Evolutionary conservation across 2,797 vertebrate species (phyloP).

Genomic region (Melanotaenia parkinsoni): DNA sequence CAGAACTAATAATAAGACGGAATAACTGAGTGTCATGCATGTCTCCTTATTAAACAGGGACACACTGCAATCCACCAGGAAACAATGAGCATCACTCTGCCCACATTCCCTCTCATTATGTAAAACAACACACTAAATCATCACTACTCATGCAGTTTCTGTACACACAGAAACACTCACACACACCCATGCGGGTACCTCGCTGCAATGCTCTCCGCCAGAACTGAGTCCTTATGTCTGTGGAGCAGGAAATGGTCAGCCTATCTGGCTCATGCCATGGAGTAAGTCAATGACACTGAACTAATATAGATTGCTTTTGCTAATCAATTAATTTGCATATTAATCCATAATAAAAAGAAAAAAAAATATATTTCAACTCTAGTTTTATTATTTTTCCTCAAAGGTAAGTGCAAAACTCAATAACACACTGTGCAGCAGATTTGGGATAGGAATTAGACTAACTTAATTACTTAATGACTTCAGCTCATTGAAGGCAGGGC

Average conservation of each 20-base stretch:
- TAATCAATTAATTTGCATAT: neutral
- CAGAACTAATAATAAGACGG: constrained; percentile 27
- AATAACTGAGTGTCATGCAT: constrained; percentile 54
- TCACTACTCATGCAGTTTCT: constrained; percentile 68
- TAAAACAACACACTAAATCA: constrained; percentile 63
- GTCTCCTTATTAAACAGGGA: constrained; percentile 49
- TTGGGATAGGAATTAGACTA: constrained; percentile 44
- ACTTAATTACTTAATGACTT: constrained; percentile 63
- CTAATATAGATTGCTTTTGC: neutral
- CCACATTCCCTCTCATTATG: constrained; percentile 64
- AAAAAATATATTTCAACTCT: neutral
- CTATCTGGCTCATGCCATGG: constrained; percentile 18
- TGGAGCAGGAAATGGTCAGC: constrained; percentile 68
- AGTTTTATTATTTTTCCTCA: neutral
- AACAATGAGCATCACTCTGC: constrained; percentile 61
- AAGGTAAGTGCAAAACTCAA: constrained; percentile 1
- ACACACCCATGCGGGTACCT: constrained; percentile 83
- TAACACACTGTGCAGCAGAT: constrained; percentile 31
- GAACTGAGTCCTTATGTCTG: constrained; percentile 87
- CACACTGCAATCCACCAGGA: constrained; percentile 54
- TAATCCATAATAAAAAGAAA: neutral
- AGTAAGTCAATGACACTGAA: constrained; percentile 11
- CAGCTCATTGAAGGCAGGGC: constrained; percentile 43
- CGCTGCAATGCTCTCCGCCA: constrained; percentile 84
- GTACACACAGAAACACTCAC: constrained; percentile 46